Base-by-base conservation (phyloP, 2,888 invertebrate genomes). In the Synergus gifuensis region DNA sequence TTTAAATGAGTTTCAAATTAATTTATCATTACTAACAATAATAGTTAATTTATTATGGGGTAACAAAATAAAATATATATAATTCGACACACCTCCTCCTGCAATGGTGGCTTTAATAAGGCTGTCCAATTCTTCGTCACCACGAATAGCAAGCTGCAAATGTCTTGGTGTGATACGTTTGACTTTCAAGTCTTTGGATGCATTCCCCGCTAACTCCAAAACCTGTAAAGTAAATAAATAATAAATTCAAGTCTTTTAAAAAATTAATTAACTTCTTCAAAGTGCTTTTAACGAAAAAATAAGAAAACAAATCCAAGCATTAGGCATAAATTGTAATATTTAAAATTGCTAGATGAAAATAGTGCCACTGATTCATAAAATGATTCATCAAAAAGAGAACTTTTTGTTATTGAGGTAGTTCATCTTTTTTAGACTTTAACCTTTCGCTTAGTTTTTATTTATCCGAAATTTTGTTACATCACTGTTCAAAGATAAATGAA, bases 111-210 rank as follows among this genome's bases (percentile, higher is more conserved):
- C 99, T 93, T 99, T 99, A 93, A 99, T 99, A 88, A 99, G 95
- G 92, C 99, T 99, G 95, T 99, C 99, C 93, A 99, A 94, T 94
- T 99, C 99, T 94, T 99, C 99, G 90, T 99, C 99, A 92, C 99
- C 99, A 93, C 99, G 95, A 93, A 99, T 99, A 85, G 99, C 99
- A 87, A 99, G 94, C 93, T 99, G 99, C 93, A 99, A 96, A 94
- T 99, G 99, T 92, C 99, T 96, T 80, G 99, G 99, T 60, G 99
- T 99, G 92, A 99, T 99, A 94, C 99, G 98, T 94, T 99, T 99
- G 89, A 99, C 99, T 94, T 99, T 99, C 92, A 99, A 95, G 95
- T 99, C 99, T 93, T 99, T 99, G 87, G 98, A 98, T 78, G 99
- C 99, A 93, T 99, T 99, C 78, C 99, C 99, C 92, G 99, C 99